Base-by-base conservation (phyloP, 2,888 invertebrate species). In the Drosophila trichaetosa region DNA sequence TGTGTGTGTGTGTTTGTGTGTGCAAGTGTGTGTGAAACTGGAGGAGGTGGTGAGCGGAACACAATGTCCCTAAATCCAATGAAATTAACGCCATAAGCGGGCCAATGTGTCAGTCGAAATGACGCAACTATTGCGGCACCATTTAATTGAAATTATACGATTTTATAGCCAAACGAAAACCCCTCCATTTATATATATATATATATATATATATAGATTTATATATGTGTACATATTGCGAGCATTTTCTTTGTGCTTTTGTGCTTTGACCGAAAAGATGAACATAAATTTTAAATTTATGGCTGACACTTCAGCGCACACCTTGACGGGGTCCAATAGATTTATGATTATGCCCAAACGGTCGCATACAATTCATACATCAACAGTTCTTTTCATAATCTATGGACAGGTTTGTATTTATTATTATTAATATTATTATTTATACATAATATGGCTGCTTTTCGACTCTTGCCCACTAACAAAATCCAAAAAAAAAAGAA, bases 301-400 rank as follows among this genome's bases (percentile, higher is more conserved):
- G 73, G 71, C 87, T 69, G 73, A 82, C 87, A 83, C 87, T 84
- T 87, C 76, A 72, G 69, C 72, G 67, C 69, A 76, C 69, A 68
- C 84, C 56, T 53, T 69, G 67, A 79, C 54, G 68, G 51, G 42
- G 53, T 42, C 54, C 64, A 71, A 66, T 76, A 87, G 84, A 84
- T 84, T 84, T 84, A 84, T 87, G 87, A 34, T 69, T 68, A 64
- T 68, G 72, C 69, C 60, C 78, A 72, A 71, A 76, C 56, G 52
- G 42, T 40, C 67, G 42, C 67, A 69, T 58, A 69, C 72, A 67
- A 78, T 88, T 84, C 64, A 75, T 79, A 82, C 80, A 82, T 86
- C 85, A 86, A 85, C 90, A 85, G 86, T 75, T 89, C 90, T 75
- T 82, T 84, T 89, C 87, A 79, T 74, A 83, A 76, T 79, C 89